Evolutionary conservation across 2,113 vertebrate genomes (phyloP).

Genomic region (Pelobates fuscus): DNA sequence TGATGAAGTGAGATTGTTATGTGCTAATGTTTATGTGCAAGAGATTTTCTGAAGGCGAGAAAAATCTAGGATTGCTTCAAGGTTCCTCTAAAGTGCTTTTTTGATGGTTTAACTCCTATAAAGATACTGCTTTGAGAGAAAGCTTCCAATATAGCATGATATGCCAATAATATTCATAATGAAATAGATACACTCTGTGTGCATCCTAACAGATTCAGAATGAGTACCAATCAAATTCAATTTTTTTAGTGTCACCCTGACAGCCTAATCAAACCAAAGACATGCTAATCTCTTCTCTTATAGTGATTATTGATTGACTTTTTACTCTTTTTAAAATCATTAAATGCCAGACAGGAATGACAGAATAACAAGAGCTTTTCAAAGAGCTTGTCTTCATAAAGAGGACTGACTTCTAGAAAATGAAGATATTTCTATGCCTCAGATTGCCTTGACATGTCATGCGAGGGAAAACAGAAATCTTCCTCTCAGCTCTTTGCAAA

Average conservation of each 20-base stretch:
- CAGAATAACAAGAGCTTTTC: conserved; percentile 27
- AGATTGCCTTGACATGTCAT: conserved; percentile 9
- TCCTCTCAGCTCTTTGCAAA: neutral
- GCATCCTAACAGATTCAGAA: conserved; percentile 13
- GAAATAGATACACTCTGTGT: neutral
- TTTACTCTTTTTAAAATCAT: conserved; percentile 43
- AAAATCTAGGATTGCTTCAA: neutral
- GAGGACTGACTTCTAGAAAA: conserved; percentile 43
- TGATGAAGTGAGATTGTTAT: too few relatives aligned
- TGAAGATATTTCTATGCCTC: conserved; percentile 34
- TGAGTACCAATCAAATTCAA: conserved; percentile 24
- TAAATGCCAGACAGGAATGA: conserved; percentile 35
- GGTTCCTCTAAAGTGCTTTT: neutral
- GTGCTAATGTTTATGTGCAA: neutral
- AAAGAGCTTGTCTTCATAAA: conserved; percentile 17
- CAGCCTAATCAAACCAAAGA: conserved; percentile 26
- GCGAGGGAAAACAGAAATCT: neutral
- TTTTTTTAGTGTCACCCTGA: neutral
- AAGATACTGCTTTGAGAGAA: conserved; percentile 3
- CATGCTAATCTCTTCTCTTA: conserved; percentile 33
- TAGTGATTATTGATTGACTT: conserved; percentile 18
- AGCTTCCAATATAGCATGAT: neutral
- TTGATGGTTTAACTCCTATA: neutral
- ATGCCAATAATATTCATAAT: conserved; percentile 34
- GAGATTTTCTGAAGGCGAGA: neutral